These are phyloP conservation scores for Sialis lutaria DNA, from an alignment of 2,888 invertebrate genomes.

Conservation along the genomic window DNA sequence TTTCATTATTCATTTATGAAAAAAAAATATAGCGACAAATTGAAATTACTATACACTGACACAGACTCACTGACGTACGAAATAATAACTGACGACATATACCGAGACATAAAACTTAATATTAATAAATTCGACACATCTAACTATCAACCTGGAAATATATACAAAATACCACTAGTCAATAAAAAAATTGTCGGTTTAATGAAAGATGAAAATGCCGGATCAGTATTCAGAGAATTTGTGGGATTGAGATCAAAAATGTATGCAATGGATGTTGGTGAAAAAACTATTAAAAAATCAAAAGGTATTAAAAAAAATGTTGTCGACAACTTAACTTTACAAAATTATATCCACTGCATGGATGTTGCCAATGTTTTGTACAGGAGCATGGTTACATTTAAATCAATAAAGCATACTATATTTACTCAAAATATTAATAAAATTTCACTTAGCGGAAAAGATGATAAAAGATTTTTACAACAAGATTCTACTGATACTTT, in stretches of 20 bases:
- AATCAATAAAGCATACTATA: slow-evolving; percentile 1
- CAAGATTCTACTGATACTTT: slow-evolving; percentile 1
- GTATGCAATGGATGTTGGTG: background rate
- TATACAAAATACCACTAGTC: slow-evolving; percentile 11
- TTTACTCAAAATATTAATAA: slow-evolving; percentile 4
- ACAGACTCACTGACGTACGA: slow-evolving; percentile 17
- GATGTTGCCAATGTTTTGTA: background rate
- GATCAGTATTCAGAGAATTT: slow-evolving; percentile 6
- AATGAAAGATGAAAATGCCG: slow-evolving; percentile 8
- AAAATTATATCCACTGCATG: background rate
- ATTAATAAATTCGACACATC: slow-evolving; percentile 17
- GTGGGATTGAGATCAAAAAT: slow-evolving; percentile 9
- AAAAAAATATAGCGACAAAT: slow-evolving; percentile 13
- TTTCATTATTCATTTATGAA: slow-evolving; percentile 20
- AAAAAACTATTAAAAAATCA: background rate
- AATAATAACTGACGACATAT: slow-evolving; percentile 18
- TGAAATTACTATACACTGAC: slow-evolving; percentile 15
- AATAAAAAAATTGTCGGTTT: slow-evolving; percentile 10
- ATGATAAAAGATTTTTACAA: slow-evolving; percentile 3
- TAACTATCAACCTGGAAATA: slow-evolving; percentile 13
- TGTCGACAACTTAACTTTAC: background rate
- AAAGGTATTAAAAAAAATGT: background rate
- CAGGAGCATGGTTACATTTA: background rate
- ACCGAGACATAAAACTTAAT: slow-evolving; percentile 15
- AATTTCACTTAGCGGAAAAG: slow-evolving; percentile 2